Percentiles rank a stretch among this genome's conserved stretches.
Evolutionary conservation across 2,888 invertebrate genomes (phyloP).

Genomic region (Syritta pipiens): DNA sequence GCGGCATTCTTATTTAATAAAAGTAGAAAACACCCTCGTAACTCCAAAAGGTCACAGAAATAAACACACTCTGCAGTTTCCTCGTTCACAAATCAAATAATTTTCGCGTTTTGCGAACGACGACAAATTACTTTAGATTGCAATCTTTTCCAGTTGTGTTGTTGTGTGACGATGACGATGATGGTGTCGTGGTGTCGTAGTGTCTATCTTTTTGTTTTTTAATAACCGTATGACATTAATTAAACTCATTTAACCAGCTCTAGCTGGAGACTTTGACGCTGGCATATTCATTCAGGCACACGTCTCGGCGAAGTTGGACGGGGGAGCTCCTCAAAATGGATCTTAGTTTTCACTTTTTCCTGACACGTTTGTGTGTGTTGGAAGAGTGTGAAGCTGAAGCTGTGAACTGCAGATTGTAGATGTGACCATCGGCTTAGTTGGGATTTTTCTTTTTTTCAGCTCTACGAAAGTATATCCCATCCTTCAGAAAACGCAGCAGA

Average conservation of each 20-base stretch:
- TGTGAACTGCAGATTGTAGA: no score
- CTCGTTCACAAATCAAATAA: constrained; percentile 47
- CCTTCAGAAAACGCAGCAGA: no score
- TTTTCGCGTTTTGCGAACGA: constrained; percentile 26
- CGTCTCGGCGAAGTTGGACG: no score
- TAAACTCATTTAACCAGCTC: constrained; percentile 48
- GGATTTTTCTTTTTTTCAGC: no score
- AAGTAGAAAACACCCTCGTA: constrained; percentile 30
- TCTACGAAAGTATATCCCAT: no score
- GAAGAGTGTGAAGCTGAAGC: not conserved
- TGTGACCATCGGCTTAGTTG: no score
- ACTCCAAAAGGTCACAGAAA: not conserved
- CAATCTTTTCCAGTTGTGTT: constrained; percentile 25
- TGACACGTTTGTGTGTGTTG: not conserved
- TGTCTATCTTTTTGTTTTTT: no score
- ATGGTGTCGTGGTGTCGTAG: constrained; percentile 24
- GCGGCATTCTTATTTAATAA: not conserved
- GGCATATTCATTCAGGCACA: not conserved
- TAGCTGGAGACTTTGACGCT: constrained; percentile 4
- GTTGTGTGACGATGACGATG: not conserved
- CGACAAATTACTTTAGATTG: constrained; percentile 49
- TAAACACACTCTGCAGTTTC: constrained; percentile 9
- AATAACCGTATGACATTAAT: constrained; percentile 57
- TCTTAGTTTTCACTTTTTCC: constrained; percentile 35
- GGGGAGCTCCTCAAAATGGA: no score